A percentile compares a stretch with the other conserved stretches of the same genome.
Conservation (phyloP, 2,888 invertebrate species). For the Hypsopygia costalis region DNA sequence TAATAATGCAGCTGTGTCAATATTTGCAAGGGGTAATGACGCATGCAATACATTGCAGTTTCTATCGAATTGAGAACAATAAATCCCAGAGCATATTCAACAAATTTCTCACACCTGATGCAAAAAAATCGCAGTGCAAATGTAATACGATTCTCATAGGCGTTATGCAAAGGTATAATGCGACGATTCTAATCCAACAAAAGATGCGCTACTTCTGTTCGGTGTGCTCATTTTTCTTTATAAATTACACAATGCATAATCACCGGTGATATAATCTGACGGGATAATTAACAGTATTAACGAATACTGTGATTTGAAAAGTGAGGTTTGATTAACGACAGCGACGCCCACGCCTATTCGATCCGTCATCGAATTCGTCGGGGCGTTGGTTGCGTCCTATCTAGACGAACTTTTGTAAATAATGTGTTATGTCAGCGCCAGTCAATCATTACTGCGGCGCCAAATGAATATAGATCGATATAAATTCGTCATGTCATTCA, state of each 20-base stretch:
- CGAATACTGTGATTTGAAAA: slow-evolving; percentile 27
- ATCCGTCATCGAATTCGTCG: slow-evolving; percentile 36
- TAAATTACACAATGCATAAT: slow-evolving; percentile 48
- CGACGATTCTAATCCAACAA: slow-evolving; percentile 50
- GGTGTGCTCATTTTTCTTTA: slow-evolving; percentile 45
- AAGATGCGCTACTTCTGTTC: slow-evolving; percentile 59
- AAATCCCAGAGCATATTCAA: slow-evolving; percentile 7
- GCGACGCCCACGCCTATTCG: slow-evolving; percentile 37
- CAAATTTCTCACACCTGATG: slow-evolving; percentile 22
- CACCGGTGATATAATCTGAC: slow-evolving; percentile 49
- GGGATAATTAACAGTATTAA: slow-evolving; percentile 49
- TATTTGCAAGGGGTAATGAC: slow-evolving; percentile 24
- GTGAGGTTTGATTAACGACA: slow-evolving; percentile 40
- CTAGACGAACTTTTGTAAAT: slow-evolving; percentile 14
- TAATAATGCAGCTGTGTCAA: slow-evolving; percentile 28
- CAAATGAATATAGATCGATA: slow-evolving; percentile 43
- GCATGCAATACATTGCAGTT: slow-evolving; percentile 8
- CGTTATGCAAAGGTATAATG: slow-evolving; percentile 53
- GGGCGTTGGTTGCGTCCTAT: slow-evolving; percentile 1
- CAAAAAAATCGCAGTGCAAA: slow-evolving; percentile 31
- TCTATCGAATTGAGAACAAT: not conserved
- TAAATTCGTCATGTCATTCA: slow-evolving; percentile 37
- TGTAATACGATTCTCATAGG: slow-evolving; percentile 35
- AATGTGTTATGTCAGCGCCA: slow-evolving; percentile 38
- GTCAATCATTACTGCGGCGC: slow-evolving; percentile 27